phyloP scores from a whole-genome alignment of 2,113 vertebrate genomes.

The Camelus bactrianus region DNA sequence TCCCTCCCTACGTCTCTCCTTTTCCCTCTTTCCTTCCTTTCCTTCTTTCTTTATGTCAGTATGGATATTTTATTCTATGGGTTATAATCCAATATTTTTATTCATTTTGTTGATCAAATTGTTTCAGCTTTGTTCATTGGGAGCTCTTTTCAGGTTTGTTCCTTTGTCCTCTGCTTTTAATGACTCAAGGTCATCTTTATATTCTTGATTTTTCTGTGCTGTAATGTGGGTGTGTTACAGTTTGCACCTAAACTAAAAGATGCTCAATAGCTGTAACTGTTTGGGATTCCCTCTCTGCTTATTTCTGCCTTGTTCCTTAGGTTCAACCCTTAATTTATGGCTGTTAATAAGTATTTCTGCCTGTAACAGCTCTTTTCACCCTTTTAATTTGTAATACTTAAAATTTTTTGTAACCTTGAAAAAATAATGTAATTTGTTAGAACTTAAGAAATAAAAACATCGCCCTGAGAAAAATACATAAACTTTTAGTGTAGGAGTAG shows the following conservation, averaged over 20 bases:
- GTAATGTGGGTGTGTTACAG: neutral
- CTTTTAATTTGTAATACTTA: conserved; percentile 46
- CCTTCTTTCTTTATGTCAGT: neutral
- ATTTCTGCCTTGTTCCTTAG: conserved; percentile 40
- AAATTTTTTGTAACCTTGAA: conserved; percentile 23
- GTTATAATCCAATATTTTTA: neutral
- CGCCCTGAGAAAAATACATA: neutral
- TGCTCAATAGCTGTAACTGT: neutral
- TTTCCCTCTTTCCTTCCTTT: neutral
- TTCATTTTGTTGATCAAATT: neutral
- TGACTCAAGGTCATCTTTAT: conserved; percentile 18
- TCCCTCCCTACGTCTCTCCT: neutral
- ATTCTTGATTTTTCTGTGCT: neutral
- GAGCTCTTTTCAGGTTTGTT: conserved; percentile 24
- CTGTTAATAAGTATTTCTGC: neutral
- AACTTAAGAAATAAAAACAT: neutral
- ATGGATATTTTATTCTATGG: conserved; percentile 26
- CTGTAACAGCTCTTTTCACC: neutral
- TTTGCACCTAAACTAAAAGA: neutral
- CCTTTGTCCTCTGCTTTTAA: conserved; percentile 52
- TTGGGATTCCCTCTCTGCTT: neutral
- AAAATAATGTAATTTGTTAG: conserved; percentile 29
- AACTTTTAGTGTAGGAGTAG: neutral
- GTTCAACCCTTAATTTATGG: conserved; percentile 32
- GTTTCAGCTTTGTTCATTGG: conserved; percentile 9